Percentiles rank a stretch among this genome's conserved stretches.
These are phyloP conservation scores for Rhabdornis inornatus DNA, from an alignment of 2,113 vertebrate genomes.

Conservation along the genomic window DNA sequence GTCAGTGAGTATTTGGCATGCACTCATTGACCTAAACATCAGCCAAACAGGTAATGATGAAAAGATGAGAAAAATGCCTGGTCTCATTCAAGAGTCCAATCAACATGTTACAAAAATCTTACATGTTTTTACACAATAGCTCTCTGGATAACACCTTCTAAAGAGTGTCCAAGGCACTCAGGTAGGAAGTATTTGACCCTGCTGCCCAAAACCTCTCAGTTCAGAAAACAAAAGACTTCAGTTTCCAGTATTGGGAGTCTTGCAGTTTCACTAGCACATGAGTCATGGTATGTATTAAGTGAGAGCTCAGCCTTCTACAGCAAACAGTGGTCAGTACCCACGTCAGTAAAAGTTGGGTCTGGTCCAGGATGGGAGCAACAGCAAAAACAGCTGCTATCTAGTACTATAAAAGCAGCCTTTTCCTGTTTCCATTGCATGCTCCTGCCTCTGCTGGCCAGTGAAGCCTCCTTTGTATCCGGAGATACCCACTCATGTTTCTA, in stretches of 20 bases:
- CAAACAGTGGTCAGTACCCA: not conserved
- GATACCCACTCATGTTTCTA: not conserved
- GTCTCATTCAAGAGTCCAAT: not conserved
- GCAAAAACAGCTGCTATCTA: not conserved
- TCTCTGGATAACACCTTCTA: not conserved
- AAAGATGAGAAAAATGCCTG: slow-evolving; percentile 27
- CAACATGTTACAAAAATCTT: not conserved
- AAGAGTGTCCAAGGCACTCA: not conserved
- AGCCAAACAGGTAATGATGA: slow-evolving; percentile 25
- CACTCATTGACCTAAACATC: slow-evolving; percentile 25
- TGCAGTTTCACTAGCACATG: not conserved
- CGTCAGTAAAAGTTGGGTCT: not conserved
- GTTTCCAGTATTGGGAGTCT: not conserved
- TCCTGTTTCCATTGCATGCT: not conserved
- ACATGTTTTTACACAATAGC: not conserved
- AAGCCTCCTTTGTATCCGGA: not conserved
- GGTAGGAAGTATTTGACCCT: not conserved
- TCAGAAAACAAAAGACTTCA: not conserved
- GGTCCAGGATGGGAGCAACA: not conserved
- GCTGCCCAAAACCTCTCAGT: not conserved
- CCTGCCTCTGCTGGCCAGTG: not conserved
- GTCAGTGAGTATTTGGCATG: not conserved
- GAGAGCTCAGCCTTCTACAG: not conserved
- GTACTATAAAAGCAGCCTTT: not conserved
- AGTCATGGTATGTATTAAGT: not conserved